Base-by-base conservation (phyloP, 2,888 invertebrate species). In the Thymelicus sylvestris region DNA sequence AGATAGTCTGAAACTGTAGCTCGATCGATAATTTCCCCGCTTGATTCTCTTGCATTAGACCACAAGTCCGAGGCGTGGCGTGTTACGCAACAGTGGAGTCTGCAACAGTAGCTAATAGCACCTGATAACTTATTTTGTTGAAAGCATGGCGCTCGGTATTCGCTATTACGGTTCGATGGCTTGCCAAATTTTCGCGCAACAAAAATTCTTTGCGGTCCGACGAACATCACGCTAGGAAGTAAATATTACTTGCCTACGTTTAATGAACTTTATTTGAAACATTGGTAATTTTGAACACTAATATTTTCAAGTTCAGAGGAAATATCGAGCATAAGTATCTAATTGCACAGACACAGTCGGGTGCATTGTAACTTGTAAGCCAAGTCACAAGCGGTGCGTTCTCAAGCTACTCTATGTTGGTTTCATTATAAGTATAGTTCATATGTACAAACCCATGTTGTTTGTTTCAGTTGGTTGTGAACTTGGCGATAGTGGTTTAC, bases 401-500 rank as follows among this genome's bases (percentile, higher is more conserved):
- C 2, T 5, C 31, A 31, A 31, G 3, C 3, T 31, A 31, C 31
- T 31, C 3, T 31, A 31, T 31, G 31, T 3, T 31, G 31, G 24
- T 24, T 24, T 24, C 24, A 24, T 24, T 24, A 31, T n/a, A 60
- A 6, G n/a, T 39, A 4, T 52, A 38, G 24, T 7, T 44, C 6
- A 66, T 12, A 48, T 41, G 59, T 0, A 12, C 31, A 10, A 31
- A 31, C 31, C 5, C 5, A 19, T 52, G 3, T 57, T 67, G 4
- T 50, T 88, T 88, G 83, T 95, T 95, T 2, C 95, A 98, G 97
- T 94, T 97, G 84, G 95, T 97, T 78, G 95, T 96, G 75, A 96
- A 96, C 79, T 90, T 99, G 81, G 99, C 98, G 60, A 94, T 97
- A 80, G 95, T 97, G 79, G 96, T 98, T 79, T 99, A 97, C 92